Percentiles rank a stretch among this genome's conserved stretches.
These are phyloP conservation scores for Ceyx margarethae DNA, from an alignment of 2,113 vertebrate genomes.

Conservation along the genomic window DNA sequence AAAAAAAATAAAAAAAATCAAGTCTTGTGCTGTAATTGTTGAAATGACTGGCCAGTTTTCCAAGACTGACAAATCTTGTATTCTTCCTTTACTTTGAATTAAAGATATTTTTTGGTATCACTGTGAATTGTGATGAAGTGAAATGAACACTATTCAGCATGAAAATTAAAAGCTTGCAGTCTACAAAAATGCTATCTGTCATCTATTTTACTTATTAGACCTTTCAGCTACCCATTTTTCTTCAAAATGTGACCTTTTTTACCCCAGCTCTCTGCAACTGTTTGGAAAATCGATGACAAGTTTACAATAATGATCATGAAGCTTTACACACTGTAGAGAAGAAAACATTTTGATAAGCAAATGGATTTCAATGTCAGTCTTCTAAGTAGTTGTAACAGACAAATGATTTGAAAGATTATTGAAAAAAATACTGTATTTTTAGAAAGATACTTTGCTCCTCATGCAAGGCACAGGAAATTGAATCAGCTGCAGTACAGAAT, in stretches of 20 bases:
- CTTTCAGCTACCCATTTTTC: neutral
- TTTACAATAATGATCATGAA: slow-evolving; percentile 29
- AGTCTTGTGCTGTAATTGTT: neutral
- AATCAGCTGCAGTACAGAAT: neutral
- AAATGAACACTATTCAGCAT: neutral
- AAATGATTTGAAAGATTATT: slow-evolving; percentile 30
- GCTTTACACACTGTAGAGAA: neutral
- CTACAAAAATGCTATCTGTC: neutral
- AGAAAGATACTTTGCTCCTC: neutral
- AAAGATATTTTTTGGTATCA: neutral
- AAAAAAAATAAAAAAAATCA: neutral
- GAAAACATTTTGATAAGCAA: slow-evolving; percentile 52
- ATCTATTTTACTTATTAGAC: slow-evolving; percentile 14
- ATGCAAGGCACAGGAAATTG: neutral
- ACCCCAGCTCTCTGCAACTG: neutral
- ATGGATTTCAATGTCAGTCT: slow-evolving; percentile 4
- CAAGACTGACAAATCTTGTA: neutral
- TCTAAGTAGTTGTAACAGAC: slow-evolving; percentile 14
- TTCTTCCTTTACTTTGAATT: neutral
- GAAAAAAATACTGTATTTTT: neutral
- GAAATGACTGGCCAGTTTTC: neutral
- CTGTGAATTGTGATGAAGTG: neutral
- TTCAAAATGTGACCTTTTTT: slow-evolving; percentile 46
- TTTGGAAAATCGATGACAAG: slow-evolving; percentile 48
- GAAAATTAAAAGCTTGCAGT: neutral